Base-by-base conservation (phyloP, 2,113 vertebrate genomes). In the Eptesicus fuscus region DNA sequence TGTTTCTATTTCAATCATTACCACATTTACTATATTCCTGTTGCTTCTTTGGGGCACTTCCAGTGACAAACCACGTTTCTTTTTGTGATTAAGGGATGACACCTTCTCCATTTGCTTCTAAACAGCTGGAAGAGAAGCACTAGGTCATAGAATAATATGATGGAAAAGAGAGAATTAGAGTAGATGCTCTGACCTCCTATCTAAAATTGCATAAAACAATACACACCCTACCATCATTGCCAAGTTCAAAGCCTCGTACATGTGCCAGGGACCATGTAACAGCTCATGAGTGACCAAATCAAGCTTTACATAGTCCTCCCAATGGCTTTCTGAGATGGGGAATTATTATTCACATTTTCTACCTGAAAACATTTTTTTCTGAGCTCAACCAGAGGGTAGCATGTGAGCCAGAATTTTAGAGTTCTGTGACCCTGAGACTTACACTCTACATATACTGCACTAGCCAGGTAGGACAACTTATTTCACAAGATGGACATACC, bases 391-490 rank as follows among this genome's bases (percentile, higher is more conserved):
- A 71, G 35, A 59, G 22, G 65, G 18, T 25, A 63, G 61, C 40
- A 22, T 25, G 28, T 32, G 67, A 93, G 61, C 13, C 5, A 42
- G 61, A 56, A 74, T 51, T 63, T 63, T 42, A 30, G 4, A 14
- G 3, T 40, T 67, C n/a, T 32, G 59, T 42, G 37, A 22, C 83
- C 1, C 18, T 2, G 10, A 51, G 16, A 3, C 7, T 56, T 23
- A 6, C 0, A 20, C 0, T 59, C 67, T 56, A 18, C 11, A 40
- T 12, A 14, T 20, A 40, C 7, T 7, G 23, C 9, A 4, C 67
- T 44, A 28, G 61, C 90, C 42, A 53, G 32, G 23, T 20, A 30
- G 28, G 85, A 25, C 2, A 8, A n/a, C 67, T 90, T 59, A 4
- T 20, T 44, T 84, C 53, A 22, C 5, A 84, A 67, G 22, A 47